These are phyloP conservation scores for Oenanthe oenanthe DNA, from an alignment of 2,113 vertebrate genomes.

Conservation along the genomic window DNA sequence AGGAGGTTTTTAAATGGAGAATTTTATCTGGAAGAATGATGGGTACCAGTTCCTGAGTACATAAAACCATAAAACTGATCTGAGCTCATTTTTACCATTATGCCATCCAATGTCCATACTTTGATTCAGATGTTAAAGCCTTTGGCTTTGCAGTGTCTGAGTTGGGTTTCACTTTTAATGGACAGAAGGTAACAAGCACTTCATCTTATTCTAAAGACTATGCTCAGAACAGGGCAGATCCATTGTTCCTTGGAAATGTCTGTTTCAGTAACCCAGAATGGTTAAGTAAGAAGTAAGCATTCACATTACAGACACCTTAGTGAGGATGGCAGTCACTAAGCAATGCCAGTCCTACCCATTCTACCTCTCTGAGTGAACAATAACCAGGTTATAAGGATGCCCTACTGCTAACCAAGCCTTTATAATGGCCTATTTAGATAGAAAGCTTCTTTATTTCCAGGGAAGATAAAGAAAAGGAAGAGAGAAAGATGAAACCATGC, in stretches of 20 bases:
- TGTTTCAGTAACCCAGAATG: background rate
- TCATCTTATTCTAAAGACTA: background rate
- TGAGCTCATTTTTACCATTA: background rate
- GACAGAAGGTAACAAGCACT: background rate
- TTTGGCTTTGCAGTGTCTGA: background rate
- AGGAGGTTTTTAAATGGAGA: background rate
- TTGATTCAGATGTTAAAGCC: background rate
- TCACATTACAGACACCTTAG: background rate
- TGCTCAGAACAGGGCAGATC: background rate
- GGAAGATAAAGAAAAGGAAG: background rate
- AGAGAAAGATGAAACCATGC: background rate
- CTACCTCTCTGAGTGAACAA: background rate
- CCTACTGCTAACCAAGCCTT: background rate
- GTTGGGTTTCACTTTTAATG: background rate
- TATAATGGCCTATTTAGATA: background rate
- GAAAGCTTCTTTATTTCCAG: background rate
- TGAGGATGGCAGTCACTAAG: background rate
- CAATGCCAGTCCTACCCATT: background rate
- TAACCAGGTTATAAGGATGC: background rate
- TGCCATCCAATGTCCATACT: background rate
- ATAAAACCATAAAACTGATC: background rate
- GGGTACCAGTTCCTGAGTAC: background rate
- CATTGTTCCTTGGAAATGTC: background rate
- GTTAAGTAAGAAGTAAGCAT: background rate
- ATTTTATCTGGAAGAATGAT: background rate